Evolutionary conservation across 2,113 vertebrate species (phyloP).

Genomic region (Istiophorus platypterus): DNA sequence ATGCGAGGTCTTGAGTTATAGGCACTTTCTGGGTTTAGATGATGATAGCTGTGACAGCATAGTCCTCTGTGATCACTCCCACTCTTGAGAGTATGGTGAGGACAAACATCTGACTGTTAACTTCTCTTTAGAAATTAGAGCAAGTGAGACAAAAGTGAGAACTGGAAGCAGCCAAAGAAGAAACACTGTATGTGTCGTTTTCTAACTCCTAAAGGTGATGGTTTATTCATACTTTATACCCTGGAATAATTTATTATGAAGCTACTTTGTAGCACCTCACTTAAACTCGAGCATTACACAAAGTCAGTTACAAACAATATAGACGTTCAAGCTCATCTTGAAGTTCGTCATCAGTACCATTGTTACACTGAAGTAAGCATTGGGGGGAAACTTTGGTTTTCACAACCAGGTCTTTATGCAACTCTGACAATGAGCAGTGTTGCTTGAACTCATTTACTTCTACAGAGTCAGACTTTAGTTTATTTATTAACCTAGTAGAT

Average conservation of each 20-base stretch:
- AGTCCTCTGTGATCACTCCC: conserved; percentile 42
- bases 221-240: background rate
- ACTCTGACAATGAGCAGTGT: background rate
- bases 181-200: conserved; percentile 1
- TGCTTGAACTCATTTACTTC: background rate
- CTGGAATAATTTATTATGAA: background rate
- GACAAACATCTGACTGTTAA: conserved; percentile 48
- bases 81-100: conserved; percentile 9
- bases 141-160: background rate
- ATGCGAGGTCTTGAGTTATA: conserved; percentile 59
- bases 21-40: conserved; percentile 69
- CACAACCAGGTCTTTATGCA: background rate
- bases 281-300: background rate
- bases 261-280: background rate
- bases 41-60: conserved; percentile 60
- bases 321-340: background rate
- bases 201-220: background rate
- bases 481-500: conserved; percentile 48
- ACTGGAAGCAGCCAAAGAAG: background rate
- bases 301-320: background rate
- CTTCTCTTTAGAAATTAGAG: conserved; percentile 28
- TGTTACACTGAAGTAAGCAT: background rate
- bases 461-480: conserved; percentile 25
- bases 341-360: background rate
- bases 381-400: background rate